Evolutionary conservation across 2,797 vertebrate species (phyloP).

Genomic region (Amazona finschi): DNA sequence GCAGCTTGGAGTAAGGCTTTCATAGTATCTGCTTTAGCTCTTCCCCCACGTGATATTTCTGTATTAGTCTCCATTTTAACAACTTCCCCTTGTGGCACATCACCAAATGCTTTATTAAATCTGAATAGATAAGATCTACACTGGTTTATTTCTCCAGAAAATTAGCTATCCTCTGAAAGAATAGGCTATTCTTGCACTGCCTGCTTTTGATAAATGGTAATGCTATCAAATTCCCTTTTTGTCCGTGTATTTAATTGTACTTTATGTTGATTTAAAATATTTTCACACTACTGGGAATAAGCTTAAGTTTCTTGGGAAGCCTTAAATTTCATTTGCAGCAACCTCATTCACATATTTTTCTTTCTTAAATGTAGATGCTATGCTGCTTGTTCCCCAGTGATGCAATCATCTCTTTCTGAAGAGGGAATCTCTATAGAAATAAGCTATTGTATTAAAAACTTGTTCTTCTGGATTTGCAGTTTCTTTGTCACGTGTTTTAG

Average conservation of each 20-base stretch:
- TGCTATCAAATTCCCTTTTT: neutral
- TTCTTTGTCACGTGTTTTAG: neutral
- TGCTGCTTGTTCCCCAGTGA: neutral
- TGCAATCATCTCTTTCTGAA: neutral
- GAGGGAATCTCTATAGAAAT: neutral
- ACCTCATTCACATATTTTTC: neutral
- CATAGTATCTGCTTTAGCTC: neutral
- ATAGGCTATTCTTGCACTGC: neutral
- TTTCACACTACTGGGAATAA: neutral
- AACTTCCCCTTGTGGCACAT: neutral
- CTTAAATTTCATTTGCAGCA: neutral
- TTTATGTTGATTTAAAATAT: neutral
- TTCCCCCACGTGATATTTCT: neutral
- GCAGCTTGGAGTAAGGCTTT: neutral
- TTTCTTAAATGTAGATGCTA: neutral
- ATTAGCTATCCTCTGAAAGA: neutral
- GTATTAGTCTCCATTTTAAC: neutral
- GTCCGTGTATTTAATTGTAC: neutral
- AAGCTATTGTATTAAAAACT: neutral
- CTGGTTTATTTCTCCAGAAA: conserved; percentile 2
- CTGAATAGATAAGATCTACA: neutral
- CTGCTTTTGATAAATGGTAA: neutral
- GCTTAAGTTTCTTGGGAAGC: neutral
- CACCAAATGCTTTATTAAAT: neutral
- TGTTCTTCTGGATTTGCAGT: neutral